Base-by-base conservation (phyloP, 2,888 invertebrate genomes). In the Leucophenga maculata region DNA sequence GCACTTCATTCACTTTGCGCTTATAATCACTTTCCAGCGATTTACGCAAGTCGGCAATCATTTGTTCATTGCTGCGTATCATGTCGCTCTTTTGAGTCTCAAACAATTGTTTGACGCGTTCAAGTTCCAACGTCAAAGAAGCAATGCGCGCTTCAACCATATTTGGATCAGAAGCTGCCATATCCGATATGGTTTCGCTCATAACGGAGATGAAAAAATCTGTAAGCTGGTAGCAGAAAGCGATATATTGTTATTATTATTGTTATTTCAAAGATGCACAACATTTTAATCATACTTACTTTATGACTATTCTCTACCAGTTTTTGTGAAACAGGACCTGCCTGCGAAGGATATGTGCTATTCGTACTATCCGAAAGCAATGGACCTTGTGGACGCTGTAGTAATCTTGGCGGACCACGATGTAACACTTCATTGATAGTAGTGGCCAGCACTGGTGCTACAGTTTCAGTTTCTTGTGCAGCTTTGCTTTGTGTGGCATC, bases 71-170 rank as follows among this genome's bases (percentile, higher is more conserved):
- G 46, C 85, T 84, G 77, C 93, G 93, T 84, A 94, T 94, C 16
- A 95, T 84, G 80, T 95, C 95, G 0, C 90, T 88, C 1, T 96
- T 81, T 87, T 95, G 94, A 77, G 94, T 93, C 69, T 92, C 91
- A 79, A 95, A 94, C 54, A 91, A 90, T 91, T 94, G 94, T 76
- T 91, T 91, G 73, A 91, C 86, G 65, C 92, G 91, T 82, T 95
- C 95, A 64, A 94, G 89, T 87, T 94, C 94, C 75, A 93, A 83
- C 77, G 92, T 91, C 6, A 94, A 86, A 3, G 90, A 86, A 26
- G 92, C 90, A 67, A 93, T 87, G 50, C 91, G 91, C 0, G 93
- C 91, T 81, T 92, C 91, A 18, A 83, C 55, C 67, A 88, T 88
- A n/a, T 74, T 71, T 9, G 79, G 77, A 0, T 85, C 87, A 1